phyloP scores from a whole-genome alignment of 2,797 vertebrate species.

The Onychomys leucogaster region DNA sequence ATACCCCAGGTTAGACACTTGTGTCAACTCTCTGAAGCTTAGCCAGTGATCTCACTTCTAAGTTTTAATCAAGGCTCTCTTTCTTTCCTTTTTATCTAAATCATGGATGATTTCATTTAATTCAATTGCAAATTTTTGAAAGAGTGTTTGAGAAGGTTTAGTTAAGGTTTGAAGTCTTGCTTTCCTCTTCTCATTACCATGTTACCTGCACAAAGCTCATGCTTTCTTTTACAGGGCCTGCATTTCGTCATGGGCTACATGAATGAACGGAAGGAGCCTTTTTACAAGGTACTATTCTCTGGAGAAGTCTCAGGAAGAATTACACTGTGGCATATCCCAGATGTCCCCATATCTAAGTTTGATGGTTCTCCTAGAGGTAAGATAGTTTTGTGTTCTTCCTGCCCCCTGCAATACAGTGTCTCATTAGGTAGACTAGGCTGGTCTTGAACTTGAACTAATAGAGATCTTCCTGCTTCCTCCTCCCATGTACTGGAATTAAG shows the following conservation, averaged over 20 bases:
- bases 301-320: conserved; percentile 89
- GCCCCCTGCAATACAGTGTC: too few relatives aligned
- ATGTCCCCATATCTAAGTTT: conserved; percentile 87
- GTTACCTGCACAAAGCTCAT: neutral
- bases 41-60: conserved; percentile 14
- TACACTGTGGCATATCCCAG: conserved; percentile 90
- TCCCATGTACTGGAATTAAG: neutral
- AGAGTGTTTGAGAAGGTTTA: neutral
- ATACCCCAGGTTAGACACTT: neutral
- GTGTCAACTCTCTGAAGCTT: neutral
- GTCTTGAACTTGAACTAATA: neutral
- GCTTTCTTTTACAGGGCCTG: conserved; percentile 80
- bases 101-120: conserved; percentile 20
- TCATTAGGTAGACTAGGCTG: neutral
- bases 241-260: conserved; percentile 89
- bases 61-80: neutral
- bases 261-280: conserved; percentile 91
- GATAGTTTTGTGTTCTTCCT: neutral
- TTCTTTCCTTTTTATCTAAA: neutral
- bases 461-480: neutral
- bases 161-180: neutral
- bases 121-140: conserved; percentile 48
- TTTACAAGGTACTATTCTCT: conserved; percentile 90
- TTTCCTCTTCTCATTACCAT: neutral
- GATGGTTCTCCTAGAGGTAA: conserved; percentile 90